A percentile compares a stretch with the other conserved stretches of the same genome.
phyloP scores from a whole-genome alignment of 2,797 vertebrate species.

The Hyperoplus immaculatus region DNA sequence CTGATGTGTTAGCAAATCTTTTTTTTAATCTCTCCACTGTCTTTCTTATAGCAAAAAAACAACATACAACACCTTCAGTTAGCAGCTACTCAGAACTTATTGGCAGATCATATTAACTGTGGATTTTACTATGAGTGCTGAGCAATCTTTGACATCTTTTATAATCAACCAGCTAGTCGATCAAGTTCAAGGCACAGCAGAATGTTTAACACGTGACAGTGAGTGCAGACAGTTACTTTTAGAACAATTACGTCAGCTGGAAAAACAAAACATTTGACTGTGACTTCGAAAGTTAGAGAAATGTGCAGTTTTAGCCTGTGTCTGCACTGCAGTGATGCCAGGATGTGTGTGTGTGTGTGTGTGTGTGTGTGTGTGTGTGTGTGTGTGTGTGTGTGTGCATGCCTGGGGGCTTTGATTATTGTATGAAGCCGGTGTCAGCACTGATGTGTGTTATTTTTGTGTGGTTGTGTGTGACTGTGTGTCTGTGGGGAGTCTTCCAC shows the following conservation, averaged over 20 bases:
- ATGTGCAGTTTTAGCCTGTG: constrained; percentile 7
- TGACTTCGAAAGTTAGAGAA: background rate
- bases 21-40: background rate
- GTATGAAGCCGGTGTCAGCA: constrained; percentile 56
- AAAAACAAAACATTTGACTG: background rate
- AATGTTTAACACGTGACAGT: background rate
- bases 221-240: background rate
- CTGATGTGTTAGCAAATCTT: background rate
- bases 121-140: background rate
- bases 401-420: constrained; percentile 50
- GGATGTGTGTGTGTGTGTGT: constrained; percentile 15
- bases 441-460: constrained; percentile 27
- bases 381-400: constrained; percentile 9
- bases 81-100: background rate
- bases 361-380: constrained; percentile 16
- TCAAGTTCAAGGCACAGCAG: background rate
- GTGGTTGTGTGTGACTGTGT: constrained; percentile 18
- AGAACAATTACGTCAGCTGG: background rate
- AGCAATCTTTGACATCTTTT: background rate
- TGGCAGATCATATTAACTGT: background rate
- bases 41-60: background rate
- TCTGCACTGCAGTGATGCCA: constrained; percentile 3
- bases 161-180: background rate
- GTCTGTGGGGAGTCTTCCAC: constrained; percentile 42
- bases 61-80: background rate